Percentiles rank a stretch among this genome's conserved stretches.
phyloP scores from a whole-genome alignment of 2,797 vertebrate species.

The Coranthus polyacanthus region DNA sequence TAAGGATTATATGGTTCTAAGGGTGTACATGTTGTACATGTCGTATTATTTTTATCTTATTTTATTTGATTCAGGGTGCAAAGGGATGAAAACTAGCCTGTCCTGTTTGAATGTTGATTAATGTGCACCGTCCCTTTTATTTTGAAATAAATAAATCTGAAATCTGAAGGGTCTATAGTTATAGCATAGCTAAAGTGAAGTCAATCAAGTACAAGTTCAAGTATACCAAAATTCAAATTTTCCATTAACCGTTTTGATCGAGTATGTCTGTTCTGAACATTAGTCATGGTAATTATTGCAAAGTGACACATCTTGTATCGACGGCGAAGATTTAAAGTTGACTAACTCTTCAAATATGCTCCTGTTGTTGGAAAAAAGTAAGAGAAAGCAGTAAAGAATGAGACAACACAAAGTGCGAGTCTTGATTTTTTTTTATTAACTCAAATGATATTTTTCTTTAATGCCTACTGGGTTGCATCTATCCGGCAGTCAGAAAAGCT shows the following conservation, averaged over 20 bases:
- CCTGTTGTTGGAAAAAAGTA: background rate
- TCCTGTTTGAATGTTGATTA: no score
- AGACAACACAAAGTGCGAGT: constrained; percentile 58
- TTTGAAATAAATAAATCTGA: no score
- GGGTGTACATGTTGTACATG: no score
- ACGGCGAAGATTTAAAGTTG: background rate
- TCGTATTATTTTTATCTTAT: no score
- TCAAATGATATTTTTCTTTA: constrained; percentile 69
- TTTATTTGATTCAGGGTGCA: no score
- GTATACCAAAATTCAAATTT: background rate
- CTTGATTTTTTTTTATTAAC: constrained; percentile 75
- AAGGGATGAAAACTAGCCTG: no score
- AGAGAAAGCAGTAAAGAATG: constrained; percentile 33
- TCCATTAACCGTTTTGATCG: constrained; percentile 2
- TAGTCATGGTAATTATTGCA: no score
- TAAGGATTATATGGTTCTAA: background rate
- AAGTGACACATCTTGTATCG: background rate
- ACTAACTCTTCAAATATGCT: background rate
- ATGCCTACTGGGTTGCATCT: constrained; percentile 65
- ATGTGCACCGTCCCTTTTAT: no score
- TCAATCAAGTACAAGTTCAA: background rate
- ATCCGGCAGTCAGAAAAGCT: constrained; percentile 71
- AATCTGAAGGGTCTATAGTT: no score
- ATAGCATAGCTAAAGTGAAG: background rate
- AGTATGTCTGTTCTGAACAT: no score